phyloP scores from a whole-genome alignment of 2,113 vertebrate species.

The Terrapene triunguis region DNA sequence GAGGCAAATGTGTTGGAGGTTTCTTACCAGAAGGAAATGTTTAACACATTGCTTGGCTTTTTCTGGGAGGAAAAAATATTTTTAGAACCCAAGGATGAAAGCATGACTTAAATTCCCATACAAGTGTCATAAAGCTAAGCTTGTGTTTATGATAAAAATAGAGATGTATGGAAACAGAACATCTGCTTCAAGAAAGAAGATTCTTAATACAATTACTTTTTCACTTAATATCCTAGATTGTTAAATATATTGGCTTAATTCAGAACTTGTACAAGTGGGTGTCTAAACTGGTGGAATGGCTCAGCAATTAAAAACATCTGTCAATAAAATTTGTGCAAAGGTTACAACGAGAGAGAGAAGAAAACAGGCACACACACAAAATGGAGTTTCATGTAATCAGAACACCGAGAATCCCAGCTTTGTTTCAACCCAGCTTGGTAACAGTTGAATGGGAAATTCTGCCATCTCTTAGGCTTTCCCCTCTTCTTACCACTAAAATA shows the following conservation, averaged over 20 bases:
- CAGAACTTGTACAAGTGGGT: slow-evolving; percentile 56
- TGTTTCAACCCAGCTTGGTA: background rate
- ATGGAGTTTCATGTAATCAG: background rate
- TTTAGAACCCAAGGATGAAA: slow-evolving; percentile 85
- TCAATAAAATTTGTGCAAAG: background rate
- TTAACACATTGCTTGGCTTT: slow-evolving; percentile 83
- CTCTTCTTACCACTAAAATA: background rate
- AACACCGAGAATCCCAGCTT: background rate
- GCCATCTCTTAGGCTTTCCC: background rate
- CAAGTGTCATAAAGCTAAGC: slow-evolving; percentile 71
- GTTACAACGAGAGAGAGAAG: slow-evolving; percentile 13
- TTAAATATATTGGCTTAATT: slow-evolving; percentile 32
- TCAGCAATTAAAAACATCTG: slow-evolving; percentile 29
- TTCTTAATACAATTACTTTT: slow-evolving; percentile 47
- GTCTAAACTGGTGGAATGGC: slow-evolving; percentile 32
- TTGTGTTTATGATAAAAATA: slow-evolving; percentile 78
- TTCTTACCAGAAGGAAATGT: slow-evolving; percentile 85
- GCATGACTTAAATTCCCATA: slow-evolving; percentile 79
- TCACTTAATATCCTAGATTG: slow-evolving; percentile 46
- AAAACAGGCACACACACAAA: background rate
- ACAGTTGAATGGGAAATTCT: background rate
- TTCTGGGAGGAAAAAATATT: slow-evolving; percentile 75
- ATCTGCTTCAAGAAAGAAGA: slow-evolving; percentile 59
- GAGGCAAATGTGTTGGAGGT: slow-evolving; percentile 71
- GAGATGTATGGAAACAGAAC: slow-evolving; percentile 48